Percentiles rank a stretch among this genome's conserved stretches.
These are phyloP conservation scores for Drosophila hydei DNA, from an alignment of 1,140 invertebrate genomes.

Conservation along the genomic window DNA sequence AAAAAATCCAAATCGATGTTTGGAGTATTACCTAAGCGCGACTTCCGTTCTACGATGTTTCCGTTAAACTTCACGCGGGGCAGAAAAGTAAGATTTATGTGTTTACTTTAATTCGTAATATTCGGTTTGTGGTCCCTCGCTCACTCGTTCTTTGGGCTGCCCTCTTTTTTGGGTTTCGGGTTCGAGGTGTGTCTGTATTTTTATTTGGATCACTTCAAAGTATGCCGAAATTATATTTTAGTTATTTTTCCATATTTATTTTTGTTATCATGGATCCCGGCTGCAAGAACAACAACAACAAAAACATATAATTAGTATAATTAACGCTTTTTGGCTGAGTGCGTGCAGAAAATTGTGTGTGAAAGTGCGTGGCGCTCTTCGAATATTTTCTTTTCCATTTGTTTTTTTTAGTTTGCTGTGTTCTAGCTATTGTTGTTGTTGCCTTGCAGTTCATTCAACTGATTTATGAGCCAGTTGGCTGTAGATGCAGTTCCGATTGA, in stretches of 20 bases:
- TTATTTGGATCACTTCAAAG: conserved; percentile 81
- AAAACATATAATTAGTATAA: conserved; percentile 79
- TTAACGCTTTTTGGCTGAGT: conserved; percentile 81
- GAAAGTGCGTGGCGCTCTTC: conserved; percentile 77
- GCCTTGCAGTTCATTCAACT: conserved; percentile 61
- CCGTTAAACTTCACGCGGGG: conserved; percentile 36
- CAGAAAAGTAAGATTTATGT: conserved; percentile 71
- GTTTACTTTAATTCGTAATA: conserved; percentile 73
- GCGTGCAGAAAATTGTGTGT: conserved; percentile 82
- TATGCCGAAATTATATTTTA: conserved; percentile 73
- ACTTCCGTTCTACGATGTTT: conserved; percentile 52
- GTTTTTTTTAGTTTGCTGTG: too few species aligned
- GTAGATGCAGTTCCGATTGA: conserved; percentile 61
- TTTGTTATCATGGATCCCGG: conserved; percentile 57
- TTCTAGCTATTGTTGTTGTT: conserved; percentile 11
- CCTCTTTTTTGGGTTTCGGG: conserved; percentile 20
- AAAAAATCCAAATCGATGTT: conserved; percentile 1
- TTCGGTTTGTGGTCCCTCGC: conserved; percentile 10
- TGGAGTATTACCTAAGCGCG: conserved; percentile 24
- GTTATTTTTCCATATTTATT: conserved; percentile 81
- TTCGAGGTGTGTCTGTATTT: conserved; percentile 75
- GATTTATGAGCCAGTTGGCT: conserved; percentile 60
- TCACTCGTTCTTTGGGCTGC: conserved; percentile 10
- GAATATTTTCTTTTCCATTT: conserved; percentile 65
- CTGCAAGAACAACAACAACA: conserved; percentile 9